A percentile compares a stretch with the other conserved stretches of the same genome.
Evolutionary conservation across 1,140 invertebrate genomes (phyloP).

Genomic region (Meteorus sp.): DNA sequence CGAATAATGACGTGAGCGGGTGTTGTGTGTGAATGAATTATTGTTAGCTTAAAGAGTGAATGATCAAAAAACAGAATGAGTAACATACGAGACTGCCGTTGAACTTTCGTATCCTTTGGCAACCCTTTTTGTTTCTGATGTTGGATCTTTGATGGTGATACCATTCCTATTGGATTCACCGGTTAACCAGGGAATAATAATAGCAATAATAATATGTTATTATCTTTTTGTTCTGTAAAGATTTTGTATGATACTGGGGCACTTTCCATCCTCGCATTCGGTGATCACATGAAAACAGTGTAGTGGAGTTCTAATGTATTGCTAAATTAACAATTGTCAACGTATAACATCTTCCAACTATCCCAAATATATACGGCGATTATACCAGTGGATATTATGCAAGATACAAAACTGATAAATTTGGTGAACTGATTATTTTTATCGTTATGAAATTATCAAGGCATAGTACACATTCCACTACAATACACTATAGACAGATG

Average conservation of each 20-base stretch:
- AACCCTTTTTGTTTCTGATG: constrained; percentile 44
- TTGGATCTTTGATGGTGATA: constrained; percentile 55
- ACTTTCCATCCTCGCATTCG: constrained; percentile 29
- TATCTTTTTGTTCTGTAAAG: constrained; percentile 24
- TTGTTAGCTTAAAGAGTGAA: constrained; percentile 4
- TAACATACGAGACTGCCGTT: constrained; percentile 26
- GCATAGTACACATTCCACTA: no score
- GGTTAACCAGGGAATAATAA: constrained; percentile 33
- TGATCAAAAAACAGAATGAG: background rate
- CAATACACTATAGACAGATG: constrained; percentile 2
- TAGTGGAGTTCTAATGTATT: background rate
- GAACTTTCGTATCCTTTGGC: constrained; percentile 32
- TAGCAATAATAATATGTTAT: no score
- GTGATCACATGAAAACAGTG: background rate
- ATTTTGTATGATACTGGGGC: constrained; percentile 5
- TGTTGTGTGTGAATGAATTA: no score
- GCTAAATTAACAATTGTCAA: background rate
- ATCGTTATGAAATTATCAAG: no score
- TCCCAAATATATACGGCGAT: background rate
- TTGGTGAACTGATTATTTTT: background rate
- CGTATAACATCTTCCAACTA: background rate
- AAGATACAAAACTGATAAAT: background rate
- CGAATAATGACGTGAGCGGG: no score
- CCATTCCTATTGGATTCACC: constrained; percentile 53
- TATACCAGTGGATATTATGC: background rate